Base-by-base conservation (phyloP, 2,888 invertebrate genomes). In the Agrenia bidenticulata region DNA sequence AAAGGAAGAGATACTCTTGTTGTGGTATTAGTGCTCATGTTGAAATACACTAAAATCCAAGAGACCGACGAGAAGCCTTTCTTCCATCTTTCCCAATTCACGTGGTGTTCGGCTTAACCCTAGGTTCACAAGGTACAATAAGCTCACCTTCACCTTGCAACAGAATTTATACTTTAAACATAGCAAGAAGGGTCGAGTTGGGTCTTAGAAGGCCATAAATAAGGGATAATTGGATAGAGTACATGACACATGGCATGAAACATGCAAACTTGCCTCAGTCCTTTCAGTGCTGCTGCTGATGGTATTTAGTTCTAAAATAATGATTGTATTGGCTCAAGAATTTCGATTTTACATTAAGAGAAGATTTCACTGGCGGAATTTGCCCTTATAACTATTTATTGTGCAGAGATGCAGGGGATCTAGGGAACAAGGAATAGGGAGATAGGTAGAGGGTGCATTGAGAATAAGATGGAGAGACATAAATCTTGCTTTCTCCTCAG, bases 161-260 rank as follows among this genome's bases (percentile, higher is more conserved):
- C 11, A 4, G 32, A 32, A 4, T 32, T 32, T 32, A 11, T 32
- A 32, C 5, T 32, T 11, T 11, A 11, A 11, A 45, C n/a, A 9
- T 45, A 15, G n/a, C 5, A 15, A 45, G 45, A 45, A 45, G 19
- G n/a, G 19, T 15, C n/a, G 45, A n/a, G 15, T 19, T 45, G 15
- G 45, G 45, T 45, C 45, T 45, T 45, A 57, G 49, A 27, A 45
- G 49, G 50, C 50, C 56, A 66, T 66, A 66, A 66, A 66, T 66
- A 58, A 45, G 17, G 32, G 58, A 63, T 66, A 66, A 66, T 66
- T 66, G 62, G 66, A 45, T 45, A 45, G 45, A 45, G 9, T 45
- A 45, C 45, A 45, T 45, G 45, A 19, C 45, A 45, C 45, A 45
- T 45, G 45, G 45, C 45, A 45, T 45, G 19, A 19, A 45, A 45